Evolutionary conservation across 2,888 invertebrate species (phyloP).

Genomic region (Caenorhabditis afra): DNA sequence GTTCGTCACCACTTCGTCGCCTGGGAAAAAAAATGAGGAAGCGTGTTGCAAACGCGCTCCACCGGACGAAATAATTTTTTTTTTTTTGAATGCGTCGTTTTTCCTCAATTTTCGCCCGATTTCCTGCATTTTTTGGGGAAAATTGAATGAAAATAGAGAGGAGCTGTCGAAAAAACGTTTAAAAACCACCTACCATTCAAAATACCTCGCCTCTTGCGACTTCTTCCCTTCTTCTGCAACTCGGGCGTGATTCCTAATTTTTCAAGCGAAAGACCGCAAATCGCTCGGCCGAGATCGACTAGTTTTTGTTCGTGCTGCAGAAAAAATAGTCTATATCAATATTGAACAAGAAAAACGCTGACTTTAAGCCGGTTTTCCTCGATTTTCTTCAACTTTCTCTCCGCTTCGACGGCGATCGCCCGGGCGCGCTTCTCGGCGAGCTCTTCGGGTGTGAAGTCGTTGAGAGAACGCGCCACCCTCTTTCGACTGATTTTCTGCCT

Average conservation of each 20-base stretch:
- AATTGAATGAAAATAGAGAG: too few relatives aligned
- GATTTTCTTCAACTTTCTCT: constrained; percentile 1
- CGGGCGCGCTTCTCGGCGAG: constrained; percentile 7
- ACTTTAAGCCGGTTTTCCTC: not conserved
- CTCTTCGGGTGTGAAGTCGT: constrained; percentile 15
- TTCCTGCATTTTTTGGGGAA: too few relatives aligned
- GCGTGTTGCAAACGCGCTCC: too few relatives aligned
- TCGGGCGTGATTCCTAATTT: not conserved
- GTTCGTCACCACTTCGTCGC: constrained; percentile 5
- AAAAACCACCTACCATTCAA: too few relatives aligned
- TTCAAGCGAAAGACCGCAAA: constrained; percentile 17
- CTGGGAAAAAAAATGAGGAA: not conserved
- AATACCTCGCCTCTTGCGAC: too few relatives aligned
- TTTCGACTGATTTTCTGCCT: not conserved
- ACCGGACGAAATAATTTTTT: too few relatives aligned
- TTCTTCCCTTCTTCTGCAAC: too few relatives aligned
- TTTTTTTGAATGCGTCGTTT: too few relatives aligned
- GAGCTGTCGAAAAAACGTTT: too few relatives aligned
- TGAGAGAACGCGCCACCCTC: too few relatives aligned
- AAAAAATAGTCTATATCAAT: not conserved
- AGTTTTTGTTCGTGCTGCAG: constrained; percentile 10
- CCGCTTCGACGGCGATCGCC: constrained; percentile 19
- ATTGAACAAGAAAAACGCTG: not conserved
- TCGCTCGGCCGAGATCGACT: constrained; percentile 1
- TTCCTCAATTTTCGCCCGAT: too few relatives aligned